Evolutionary conservation across 2,113 vertebrate genomes (phyloP), one percentile per base, ranked within the genome.

Genomic region (Riparia riparia): DNA sequence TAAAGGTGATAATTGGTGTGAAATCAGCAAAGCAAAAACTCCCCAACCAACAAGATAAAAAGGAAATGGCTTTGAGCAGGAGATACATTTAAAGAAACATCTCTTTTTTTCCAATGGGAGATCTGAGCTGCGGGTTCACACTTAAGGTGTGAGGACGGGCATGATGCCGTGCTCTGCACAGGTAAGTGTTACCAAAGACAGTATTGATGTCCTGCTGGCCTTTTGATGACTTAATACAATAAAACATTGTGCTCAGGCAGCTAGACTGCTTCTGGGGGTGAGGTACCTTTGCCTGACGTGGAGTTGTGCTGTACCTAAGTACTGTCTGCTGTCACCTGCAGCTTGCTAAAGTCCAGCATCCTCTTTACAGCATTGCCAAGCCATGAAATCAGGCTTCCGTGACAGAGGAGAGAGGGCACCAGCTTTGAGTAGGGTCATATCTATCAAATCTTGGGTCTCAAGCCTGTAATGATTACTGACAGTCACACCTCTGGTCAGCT

Each of bases 131-230:
- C 25, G 53, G 37, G 45, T 49, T 87, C 28, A 49, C 12, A 24
- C 18, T 31, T 31, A 0, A 12, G 5, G 13, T 41, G 13, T 51
- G 51, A 84, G 8, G 25, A 53, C 2, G 5, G 71, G 49, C 25
- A 41, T 20, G 31, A 31, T 20, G 28, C 9, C 0, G 0, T 47
- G 12, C 17, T 78, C 2, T 2, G 44, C 57, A 21, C 17, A 54
- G 37, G 29, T 17, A n/a, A 63, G 29, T 14, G 14, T 69, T 90
- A 69, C 32, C 54, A 73, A 42, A 82, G 21, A 10, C 22, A 44
- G 4, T n/a, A 49, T 2, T 63, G 69, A 28, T 65, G 11, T 39
- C 19, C 54, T 51, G 1, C 7, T 74, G 77, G 13, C 17, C 51
- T 87, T 22, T 51, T 12, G 4, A 15, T 20, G 39, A 19, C 21